phyloP scores from a whole-genome alignment of 2,888 invertebrate species.

The Disparrhopalites patrizii region DNA sequence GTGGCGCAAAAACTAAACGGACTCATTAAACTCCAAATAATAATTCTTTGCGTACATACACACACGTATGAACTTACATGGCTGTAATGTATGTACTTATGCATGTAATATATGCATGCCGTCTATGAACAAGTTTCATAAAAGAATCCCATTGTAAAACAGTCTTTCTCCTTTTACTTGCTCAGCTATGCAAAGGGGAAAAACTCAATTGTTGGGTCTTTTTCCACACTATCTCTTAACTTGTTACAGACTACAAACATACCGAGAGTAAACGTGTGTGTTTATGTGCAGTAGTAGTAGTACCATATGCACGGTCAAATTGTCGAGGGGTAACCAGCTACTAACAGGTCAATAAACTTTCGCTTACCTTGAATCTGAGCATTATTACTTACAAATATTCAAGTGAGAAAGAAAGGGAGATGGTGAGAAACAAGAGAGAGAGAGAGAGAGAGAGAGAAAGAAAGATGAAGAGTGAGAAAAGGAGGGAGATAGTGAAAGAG shows the following conservation, averaged over 20 bases:
- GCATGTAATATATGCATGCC: too few relatives aligned
- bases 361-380: constrained; percentile 45
- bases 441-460: neutral
- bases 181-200: too few relatives aligned
- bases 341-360: constrained; percentile 46
- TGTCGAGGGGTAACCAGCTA: constrained; percentile 21
- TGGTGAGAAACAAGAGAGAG: neutral
- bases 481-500: too few relatives aligned
- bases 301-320: constrained; percentile 17
- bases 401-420: constrained; percentile 11
- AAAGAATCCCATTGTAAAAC: too few relatives aligned
- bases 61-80: too few relatives aligned
- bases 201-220: too few relatives aligned
- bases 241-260: neutral
- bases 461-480: too few relatives aligned
- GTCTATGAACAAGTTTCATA: too few relatives aligned
- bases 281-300: neutral
- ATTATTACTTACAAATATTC: constrained; percentile 22
- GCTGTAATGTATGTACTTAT: neutral
- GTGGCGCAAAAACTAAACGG: constrained; percentile 6
- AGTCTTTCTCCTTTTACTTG: too few relatives aligned
- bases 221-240: too few relatives aligned
- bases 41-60: neutral
- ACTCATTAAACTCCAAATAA: constrained; percentile 22
- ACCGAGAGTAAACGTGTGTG: neutral